Conservation (phyloP, 2,797 vertebrate species). For the Poliocrania exsul region DNA sequence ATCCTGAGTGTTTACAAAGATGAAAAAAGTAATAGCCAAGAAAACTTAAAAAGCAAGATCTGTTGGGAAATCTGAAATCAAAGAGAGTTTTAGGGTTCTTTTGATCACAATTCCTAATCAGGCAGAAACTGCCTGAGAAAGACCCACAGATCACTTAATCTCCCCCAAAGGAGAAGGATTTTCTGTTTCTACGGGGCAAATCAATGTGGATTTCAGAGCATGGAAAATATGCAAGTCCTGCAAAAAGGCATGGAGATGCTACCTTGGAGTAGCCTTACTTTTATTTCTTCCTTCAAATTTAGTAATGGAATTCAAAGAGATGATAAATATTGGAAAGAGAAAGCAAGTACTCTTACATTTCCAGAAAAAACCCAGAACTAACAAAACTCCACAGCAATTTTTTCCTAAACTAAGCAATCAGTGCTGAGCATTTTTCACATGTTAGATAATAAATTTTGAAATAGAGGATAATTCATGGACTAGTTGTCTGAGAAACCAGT, state of each 20-base stretch:
- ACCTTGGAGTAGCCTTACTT: not conserved
- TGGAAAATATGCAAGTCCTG: not conserved
- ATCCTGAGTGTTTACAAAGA: not conserved
- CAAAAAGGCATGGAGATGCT: not conserved
- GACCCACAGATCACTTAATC: not conserved
- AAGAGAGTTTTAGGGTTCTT: not conserved
- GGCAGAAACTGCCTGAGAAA: not conserved
- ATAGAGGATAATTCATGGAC: not conserved
- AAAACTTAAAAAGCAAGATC: not conserved
- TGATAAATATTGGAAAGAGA: not conserved
- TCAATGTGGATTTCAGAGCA: not conserved
- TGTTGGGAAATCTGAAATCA: not conserved
- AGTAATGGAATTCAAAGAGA: not conserved
- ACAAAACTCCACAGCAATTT: not conserved
- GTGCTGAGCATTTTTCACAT: not conserved
- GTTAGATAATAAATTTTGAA: not conserved
- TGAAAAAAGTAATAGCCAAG: not conserved
- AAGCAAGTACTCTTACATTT: not conserved
- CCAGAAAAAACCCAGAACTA: not conserved
- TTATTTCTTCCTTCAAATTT: not conserved
- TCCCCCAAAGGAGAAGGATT: not conserved
- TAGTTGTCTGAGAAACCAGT: slow-evolving; percentile 7
- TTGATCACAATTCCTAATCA: not conserved
- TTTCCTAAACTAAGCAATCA: not conserved
- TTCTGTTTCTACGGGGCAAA: not conserved